phyloP scores from a whole-genome alignment of 1,140 invertebrate genomes.

The Ladona fulva region DNA sequence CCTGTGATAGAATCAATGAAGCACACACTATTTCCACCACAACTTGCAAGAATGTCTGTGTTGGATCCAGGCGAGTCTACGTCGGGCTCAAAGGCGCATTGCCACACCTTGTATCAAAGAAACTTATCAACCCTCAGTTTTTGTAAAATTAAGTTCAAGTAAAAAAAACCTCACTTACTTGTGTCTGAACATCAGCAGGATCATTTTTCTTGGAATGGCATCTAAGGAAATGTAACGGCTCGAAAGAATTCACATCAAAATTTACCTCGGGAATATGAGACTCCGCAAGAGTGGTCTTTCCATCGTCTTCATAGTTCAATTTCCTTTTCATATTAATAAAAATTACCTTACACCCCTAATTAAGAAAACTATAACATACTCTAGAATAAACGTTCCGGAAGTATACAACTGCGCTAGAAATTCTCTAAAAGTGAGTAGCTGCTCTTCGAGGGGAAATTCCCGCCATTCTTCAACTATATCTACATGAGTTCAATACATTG shows the following conservation, averaged over 20 bases:
- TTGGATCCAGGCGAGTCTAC: constrained; percentile 28
- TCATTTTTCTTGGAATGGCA: constrained; percentile 34
- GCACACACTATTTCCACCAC: constrained; percentile 43
- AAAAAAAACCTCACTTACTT: constrained; percentile 23
- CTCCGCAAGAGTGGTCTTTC: background rate
- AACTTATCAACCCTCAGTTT: background rate
- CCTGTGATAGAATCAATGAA: constrained; percentile 40
- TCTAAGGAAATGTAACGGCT: constrained; percentile 29
- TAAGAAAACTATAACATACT: no score
- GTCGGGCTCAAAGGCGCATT: constrained; percentile 40
- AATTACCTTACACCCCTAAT: no score
- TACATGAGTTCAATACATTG: no score
- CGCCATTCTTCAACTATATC: no score
- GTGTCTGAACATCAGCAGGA: constrained; percentile 32
- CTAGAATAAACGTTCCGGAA: no score
- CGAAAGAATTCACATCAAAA: constrained; percentile 18
- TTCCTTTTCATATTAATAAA: background rate
- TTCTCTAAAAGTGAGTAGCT: no score
- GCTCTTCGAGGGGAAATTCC: no score
- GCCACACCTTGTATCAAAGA: constrained; percentile 35
- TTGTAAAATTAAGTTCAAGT: no score
- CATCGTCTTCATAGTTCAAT: background rate
- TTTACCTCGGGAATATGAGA: background rate
- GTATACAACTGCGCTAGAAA: no score
- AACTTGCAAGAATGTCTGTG: constrained; percentile 39